These are phyloP conservation scores for Delphinus delphis DNA, from an alignment of 2,113 vertebrate species.

Conservation along the genomic window DNA sequence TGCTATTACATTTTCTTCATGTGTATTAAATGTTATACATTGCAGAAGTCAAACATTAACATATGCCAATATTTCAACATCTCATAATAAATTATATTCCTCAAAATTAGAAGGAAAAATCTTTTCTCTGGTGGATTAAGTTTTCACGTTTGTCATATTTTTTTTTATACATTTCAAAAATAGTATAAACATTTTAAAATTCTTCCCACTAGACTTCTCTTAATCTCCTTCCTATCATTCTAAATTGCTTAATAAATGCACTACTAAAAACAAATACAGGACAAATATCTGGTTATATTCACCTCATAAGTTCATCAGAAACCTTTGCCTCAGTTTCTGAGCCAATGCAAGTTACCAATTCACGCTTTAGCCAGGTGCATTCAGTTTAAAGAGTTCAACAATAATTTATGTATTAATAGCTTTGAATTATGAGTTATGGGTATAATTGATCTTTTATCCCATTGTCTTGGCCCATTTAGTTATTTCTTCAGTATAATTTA, in stretches of 20 bases:
- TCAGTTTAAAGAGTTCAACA: not conserved
- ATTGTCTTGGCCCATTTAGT: not conserved
- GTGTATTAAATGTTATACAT: not conserved
- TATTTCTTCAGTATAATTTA: not conserved
- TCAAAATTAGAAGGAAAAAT: not conserved
- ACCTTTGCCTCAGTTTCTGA: not conserved
- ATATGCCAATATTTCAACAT: not conserved
- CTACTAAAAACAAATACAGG: not conserved
- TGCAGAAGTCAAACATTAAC: not conserved
- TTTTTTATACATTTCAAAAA: not conserved
- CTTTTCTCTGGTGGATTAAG: not conserved
- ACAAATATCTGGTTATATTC: not conserved
- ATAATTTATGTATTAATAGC: not conserved
- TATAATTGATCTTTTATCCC: not conserved
- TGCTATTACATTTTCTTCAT: not conserved
- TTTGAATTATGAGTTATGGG: not conserved
- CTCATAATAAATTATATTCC: not conserved
- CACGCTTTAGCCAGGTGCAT: not conserved
- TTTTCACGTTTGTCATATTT: not conserved
- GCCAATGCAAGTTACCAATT: not conserved
- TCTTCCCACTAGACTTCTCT: not conserved
- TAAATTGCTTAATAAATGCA: not conserved
- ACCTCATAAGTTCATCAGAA: not conserved
- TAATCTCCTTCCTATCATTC: not conserved
- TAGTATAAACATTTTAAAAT: not conserved